A percentile compares a stretch with the other conserved stretches of the same genome.
Conservation (phyloP, 2,797 vertebrate genomes). For the Muscicapa comitata region DNA sequence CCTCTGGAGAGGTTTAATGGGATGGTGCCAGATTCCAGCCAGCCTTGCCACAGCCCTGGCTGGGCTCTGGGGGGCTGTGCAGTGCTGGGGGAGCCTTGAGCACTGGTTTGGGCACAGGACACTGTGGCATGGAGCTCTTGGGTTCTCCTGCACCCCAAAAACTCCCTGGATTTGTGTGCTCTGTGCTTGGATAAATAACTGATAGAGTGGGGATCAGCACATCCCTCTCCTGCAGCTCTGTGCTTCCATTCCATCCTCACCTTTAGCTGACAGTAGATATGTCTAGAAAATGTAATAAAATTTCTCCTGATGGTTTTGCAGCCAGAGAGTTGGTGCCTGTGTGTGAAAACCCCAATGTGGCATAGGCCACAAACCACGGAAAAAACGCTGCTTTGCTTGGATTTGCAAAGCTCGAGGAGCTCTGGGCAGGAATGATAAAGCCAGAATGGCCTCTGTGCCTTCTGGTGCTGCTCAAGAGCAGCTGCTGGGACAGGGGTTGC, state of each 20-base stretch:
- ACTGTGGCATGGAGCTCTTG: accelerated
- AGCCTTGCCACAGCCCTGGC: not conserved
- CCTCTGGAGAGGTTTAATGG: not conserved
- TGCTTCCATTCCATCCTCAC: not conserved
- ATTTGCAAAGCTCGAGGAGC: not conserved
- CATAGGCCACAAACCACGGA: not conserved
- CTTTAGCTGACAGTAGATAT: accelerated
- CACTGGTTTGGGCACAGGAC: not conserved
- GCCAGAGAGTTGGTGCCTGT: not conserved
- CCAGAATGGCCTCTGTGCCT: not conserved
- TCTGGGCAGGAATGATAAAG: not conserved
- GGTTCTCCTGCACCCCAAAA: not conserved
- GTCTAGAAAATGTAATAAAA: accelerated
- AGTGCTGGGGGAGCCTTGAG: not conserved
- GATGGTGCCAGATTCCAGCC: not conserved
- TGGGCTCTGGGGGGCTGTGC: not conserved
- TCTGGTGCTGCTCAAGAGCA: not conserved
- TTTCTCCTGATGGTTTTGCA: not conserved
- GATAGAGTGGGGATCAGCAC: accelerated
- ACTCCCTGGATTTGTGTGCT: not conserved
- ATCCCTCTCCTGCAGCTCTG: not conserved
- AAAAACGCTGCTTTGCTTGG: not conserved
- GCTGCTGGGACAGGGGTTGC: not conserved
- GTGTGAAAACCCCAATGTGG: accelerated
- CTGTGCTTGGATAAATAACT: not conserved